These are phyloP conservation scores for Arenaria interpres DNA, from an alignment of 2,113 vertebrate genomes.

Conservation along the genomic window DNA sequence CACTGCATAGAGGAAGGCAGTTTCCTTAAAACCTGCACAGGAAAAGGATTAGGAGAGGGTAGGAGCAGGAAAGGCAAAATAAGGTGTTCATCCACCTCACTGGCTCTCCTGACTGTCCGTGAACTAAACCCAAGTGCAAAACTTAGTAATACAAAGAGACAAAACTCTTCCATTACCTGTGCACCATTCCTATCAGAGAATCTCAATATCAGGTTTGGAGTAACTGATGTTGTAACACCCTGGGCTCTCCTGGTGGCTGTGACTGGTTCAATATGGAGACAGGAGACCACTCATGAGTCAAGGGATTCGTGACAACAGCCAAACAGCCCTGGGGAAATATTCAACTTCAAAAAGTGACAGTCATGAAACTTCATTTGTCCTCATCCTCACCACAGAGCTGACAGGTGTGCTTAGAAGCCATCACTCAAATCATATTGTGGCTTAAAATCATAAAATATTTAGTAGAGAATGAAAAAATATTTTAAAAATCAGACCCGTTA, in stretches of 20 bases:
- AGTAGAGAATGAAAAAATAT: not conserved
- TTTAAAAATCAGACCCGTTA: not conserved
- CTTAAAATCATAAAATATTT: not conserved
- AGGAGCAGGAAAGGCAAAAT: not conserved
- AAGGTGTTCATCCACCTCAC: not conserved
- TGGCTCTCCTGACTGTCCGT: not conserved
- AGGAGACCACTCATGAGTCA: not conserved
- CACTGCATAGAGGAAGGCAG: conserved; percentile 91
- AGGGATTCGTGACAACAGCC: not conserved
- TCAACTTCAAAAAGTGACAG: not conserved
- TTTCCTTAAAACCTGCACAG: conserved; percentile 92
- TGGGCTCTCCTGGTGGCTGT: not conserved
- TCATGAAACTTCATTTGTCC: not conserved
- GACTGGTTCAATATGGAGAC: not conserved
- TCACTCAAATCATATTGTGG: rapidly evolving
- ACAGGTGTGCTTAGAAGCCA: rapidly evolving
- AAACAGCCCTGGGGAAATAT: not conserved
- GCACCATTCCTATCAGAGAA: not conserved
- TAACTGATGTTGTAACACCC: not conserved
- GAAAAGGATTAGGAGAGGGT: not conserved
- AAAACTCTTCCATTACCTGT: not conserved
- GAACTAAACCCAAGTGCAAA: not conserved
- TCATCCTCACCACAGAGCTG: not conserved
- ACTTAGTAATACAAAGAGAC: not conserved
- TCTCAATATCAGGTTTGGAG: not conserved